phyloP scores from a whole-genome alignment of 2,797 vertebrate genomes.

The Pseudochaenichthys georgianus region DNA sequence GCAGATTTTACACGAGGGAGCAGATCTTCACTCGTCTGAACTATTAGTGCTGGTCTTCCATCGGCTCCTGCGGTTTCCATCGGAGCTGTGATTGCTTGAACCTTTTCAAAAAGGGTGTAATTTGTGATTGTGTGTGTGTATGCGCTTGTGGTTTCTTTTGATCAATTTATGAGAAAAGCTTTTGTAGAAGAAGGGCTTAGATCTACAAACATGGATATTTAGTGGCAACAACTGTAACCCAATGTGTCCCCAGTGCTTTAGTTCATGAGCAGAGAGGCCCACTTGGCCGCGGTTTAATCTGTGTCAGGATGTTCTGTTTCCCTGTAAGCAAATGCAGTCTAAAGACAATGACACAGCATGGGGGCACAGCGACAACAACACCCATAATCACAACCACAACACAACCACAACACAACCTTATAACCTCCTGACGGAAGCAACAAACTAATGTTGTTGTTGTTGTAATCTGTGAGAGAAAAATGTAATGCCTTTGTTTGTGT shows the following conservation, averaged over 20 bases:
- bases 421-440: slow-evolving; percentile 12
- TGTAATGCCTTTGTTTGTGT: not conserved
- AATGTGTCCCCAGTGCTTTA: slow-evolving; percentile 15
- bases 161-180: not conserved
- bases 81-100: slow-evolving; percentile 13
- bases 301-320: slow-evolving; percentile 57
- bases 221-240: slow-evolving; percentile 3
- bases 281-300: slow-evolving; percentile 48
- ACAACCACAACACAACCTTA: slow-evolving; percentile 17
- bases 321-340: slow-evolving; percentile 35
- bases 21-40: slow-evolving; percentile 11
- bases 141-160: not conserved
- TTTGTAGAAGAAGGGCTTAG: not conserved
- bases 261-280: slow-evolving; percentile 17
- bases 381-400: slow-evolving; percentile 25
- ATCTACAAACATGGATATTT: slow-evolving; percentile 9
- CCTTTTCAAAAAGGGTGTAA: not conserved
- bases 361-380: slow-evolving; percentile 22
- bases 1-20: not conserved
- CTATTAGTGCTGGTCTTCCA: slow-evolving; percentile 10
- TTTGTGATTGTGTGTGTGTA: not conserved
- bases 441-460: not conserved
- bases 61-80: slow-evolving; percentile 23
- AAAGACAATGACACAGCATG: slow-evolving; percentile 44
- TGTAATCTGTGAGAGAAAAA: not conserved